Conservation (phyloP, 2,113 vertebrate species). For the Helogale parvula region DNA sequence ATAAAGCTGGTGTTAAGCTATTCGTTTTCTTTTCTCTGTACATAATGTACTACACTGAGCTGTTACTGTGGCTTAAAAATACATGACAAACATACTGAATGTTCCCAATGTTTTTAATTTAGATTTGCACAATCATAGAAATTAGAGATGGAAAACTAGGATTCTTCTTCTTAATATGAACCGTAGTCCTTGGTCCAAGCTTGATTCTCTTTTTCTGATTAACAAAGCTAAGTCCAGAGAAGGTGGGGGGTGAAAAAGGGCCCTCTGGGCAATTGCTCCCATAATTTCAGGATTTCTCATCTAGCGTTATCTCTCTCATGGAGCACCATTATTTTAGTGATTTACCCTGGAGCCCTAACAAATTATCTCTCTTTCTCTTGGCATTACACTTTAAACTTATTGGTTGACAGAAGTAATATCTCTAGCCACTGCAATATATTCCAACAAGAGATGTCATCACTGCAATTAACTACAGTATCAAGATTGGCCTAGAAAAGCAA, state of each 20-base stretch:
- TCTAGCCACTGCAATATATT: not conserved
- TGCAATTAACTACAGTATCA: not conserved
- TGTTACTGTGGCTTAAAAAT: constrained; percentile 67
- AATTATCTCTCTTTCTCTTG: constrained; percentile 3
- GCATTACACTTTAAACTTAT: not conserved
- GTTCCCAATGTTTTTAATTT: constrained; percentile 69
- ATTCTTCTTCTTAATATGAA: constrained; percentile 63
- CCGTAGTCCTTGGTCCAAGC: not conserved
- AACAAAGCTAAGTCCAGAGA: not conserved
- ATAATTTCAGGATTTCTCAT: not conserved
- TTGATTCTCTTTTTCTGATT: constrained; percentile 43
- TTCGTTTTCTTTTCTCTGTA: constrained; percentile 60
- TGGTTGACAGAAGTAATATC: not conserved
- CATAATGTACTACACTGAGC: constrained; percentile 45
- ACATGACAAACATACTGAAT: constrained; percentile 55
- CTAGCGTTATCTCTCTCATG: not conserved
- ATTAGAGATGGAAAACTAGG: constrained; percentile 59
- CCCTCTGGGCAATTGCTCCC: not conserved
- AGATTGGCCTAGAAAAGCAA: constrained; percentile 16
- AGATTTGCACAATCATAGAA: constrained; percentile 74
- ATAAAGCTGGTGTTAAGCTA: constrained; percentile 62
- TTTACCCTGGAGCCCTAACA: not conserved
- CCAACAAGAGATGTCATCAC: not conserved
- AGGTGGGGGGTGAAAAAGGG: not conserved
- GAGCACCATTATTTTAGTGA: not conserved